A percentile compares a stretch with the other conserved stretches of the same genome.
Evolutionary conservation across 2,888 invertebrate species (phyloP).

Genomic region (Mactromeris polynyma): DNA sequence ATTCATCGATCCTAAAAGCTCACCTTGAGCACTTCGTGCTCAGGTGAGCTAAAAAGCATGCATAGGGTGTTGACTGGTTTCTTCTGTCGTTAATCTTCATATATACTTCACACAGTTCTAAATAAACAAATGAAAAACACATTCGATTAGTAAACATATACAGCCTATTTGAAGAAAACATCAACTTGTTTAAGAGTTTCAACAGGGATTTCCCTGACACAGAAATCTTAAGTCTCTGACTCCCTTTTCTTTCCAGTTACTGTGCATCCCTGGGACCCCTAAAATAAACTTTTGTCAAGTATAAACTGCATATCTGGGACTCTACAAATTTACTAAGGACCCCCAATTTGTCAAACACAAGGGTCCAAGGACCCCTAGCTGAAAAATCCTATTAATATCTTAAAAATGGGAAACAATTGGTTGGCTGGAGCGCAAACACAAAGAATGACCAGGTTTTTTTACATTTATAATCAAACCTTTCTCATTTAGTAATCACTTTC

Average conservation of each 20-base stretch:
- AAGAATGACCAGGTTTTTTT: background rate
- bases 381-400: no score
- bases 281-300: no score
- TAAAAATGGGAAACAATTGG: constrained; percentile 7
- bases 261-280: no score
- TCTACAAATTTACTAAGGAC: no score
- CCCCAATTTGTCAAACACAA: background rate
- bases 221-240: no score
- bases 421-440: constrained; percentile 6
- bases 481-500: no score
- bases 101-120: background rate
- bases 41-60: constrained; percentile 8
- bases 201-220: background rate
- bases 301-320: no score
- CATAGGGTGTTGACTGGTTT: background rate
- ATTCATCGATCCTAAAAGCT: no score
- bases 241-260: no score
- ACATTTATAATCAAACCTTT: background rate
- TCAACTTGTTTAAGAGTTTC: background rate
- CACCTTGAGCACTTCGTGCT: no score
- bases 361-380: no score
- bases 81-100: background rate
- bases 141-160: constrained; percentile 14
- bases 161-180: background rate
- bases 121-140: background rate